A percentile compares a stretch with the other conserved stretches of the same genome.
Conservation (phyloP, 1,140 invertebrate genomes). For the Dendrolimus punctatus region DNA sequence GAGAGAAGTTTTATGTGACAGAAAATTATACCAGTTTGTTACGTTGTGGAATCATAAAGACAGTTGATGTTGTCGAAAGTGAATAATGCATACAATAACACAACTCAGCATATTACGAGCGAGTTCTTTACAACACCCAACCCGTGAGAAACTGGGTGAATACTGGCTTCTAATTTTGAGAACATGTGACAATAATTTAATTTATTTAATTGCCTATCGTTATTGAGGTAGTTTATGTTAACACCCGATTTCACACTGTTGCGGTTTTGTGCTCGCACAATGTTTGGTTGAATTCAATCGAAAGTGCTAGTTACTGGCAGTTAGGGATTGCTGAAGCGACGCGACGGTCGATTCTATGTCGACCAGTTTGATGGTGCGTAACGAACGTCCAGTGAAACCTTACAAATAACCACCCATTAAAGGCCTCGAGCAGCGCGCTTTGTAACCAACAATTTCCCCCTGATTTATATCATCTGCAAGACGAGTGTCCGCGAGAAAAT, state of each 20-base stretch:
- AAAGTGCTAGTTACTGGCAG: conserved; percentile 14
- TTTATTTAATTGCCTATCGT: no score
- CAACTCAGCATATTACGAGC: no score
- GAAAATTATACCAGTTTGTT: no score
- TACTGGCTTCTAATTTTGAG: no score
- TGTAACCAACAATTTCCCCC: conserved; percentile 55
- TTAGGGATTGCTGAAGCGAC: conserved; percentile 6
- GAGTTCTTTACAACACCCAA: no score
- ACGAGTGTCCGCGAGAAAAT: conserved; percentile 50
- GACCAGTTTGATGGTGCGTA: conserved; percentile 37
- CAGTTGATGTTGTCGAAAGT: no score
- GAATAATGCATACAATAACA: no score
- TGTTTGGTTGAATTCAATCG: conserved; percentile 13
- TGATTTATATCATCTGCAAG: conserved; percentile 61
- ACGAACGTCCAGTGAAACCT: conserved; percentile 60
- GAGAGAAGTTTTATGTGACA: no score
- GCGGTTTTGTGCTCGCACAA: not conserved
- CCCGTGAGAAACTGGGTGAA: no score
- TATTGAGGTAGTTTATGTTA: not conserved
- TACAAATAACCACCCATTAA: conserved; percentile 59
- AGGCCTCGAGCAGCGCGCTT: conserved; percentile 37
- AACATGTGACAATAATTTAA: no score
- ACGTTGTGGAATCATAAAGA: no score
- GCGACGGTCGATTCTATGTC: conserved; percentile 11
- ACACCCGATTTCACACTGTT: not conserved